Evolutionary conservation across 2,888 invertebrate species (phyloP).

Genomic region (Gymnosoma rotundatum): DNA sequence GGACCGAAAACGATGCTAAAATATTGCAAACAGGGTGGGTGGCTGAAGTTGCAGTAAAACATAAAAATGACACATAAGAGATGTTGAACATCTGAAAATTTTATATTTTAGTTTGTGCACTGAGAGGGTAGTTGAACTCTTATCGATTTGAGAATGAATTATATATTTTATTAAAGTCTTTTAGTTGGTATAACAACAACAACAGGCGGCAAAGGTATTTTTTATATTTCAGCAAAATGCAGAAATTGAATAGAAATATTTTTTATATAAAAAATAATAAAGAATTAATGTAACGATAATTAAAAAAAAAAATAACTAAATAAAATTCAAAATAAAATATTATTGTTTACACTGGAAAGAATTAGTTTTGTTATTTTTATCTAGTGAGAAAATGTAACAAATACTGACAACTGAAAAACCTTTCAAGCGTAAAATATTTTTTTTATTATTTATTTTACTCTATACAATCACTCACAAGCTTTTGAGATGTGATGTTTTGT

Average conservation of each 20-base stretch:
- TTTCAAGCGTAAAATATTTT: conserved; percentile 61
- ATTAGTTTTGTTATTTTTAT: conserved; percentile 4
- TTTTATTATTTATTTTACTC: conserved; percentile 36
- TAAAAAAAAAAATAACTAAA: no score
- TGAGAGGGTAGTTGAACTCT: conserved; percentile 67
- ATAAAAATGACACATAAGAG: conserved; percentile 17
- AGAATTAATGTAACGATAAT: neutral
- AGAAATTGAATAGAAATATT: conserved; percentile 16
- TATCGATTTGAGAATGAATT: conserved; percentile 62
- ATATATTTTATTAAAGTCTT: conserved; percentile 30
- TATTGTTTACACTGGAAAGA: conserved; percentile 7
- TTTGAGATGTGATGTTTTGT: conserved; percentile 32
- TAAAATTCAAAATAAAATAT: neutral
- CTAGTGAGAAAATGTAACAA: conserved; percentile 1
- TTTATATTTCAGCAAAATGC: neutral
- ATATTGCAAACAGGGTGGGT: conserved; percentile 37
- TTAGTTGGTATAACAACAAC: conserved; percentile 63
- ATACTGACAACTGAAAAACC: conserved; percentile 40
- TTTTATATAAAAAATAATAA: neutral
- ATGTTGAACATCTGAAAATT: conserved; percentile 47
- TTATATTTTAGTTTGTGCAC: conserved; percentile 40
- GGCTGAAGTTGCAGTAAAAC: conserved; percentile 27
- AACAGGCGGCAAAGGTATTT: conserved; percentile 14
- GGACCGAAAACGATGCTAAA: conserved; percentile 47
- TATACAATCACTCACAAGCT: conserved; percentile 55